phyloP scores from a whole-genome alignment of 2,888 invertebrate species.

The Theretra japonica region DNA sequence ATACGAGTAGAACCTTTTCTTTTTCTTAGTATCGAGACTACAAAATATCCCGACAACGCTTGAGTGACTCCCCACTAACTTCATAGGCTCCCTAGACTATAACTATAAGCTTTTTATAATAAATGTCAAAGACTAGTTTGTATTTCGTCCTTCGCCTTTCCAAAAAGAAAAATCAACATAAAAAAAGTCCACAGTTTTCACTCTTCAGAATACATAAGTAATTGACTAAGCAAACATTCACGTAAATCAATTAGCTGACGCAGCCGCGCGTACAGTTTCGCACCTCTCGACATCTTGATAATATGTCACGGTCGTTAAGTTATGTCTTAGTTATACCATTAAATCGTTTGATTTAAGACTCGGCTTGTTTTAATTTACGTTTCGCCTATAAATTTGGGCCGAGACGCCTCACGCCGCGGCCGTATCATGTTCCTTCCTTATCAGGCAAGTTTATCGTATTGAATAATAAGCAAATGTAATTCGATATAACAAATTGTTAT shows the following conservation, averaged over 20 bases:
- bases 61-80: too few relatives aligned
- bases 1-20: too few relatives aligned
- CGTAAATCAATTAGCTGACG: conserved; percentile 61
- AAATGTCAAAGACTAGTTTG: too few relatives aligned
- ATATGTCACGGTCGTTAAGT: conserved; percentile 57
- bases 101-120: too few relatives aligned
- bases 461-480: conserved; percentile 39
- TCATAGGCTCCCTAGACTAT: too few relatives aligned
- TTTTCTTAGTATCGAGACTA: too few relatives aligned
- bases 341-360: conserved; percentile 57
- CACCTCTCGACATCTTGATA: conserved; percentile 62
- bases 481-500: conserved; percentile 34
- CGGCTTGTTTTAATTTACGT: conserved; percentile 45
- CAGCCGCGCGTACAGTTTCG: conserved; percentile 62
- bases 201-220: too few relatives aligned
- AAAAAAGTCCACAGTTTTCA: too few relatives aligned
- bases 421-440: conserved; percentile 37
- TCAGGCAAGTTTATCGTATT: conserved; percentile 38
- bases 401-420: conserved; percentile 34
- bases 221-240: conserved; percentile 23
- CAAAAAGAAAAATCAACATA: too few relatives aligned
- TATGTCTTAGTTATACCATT: conserved; percentile 55
- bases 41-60: too few relatives aligned
- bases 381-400: conserved; percentile 30
- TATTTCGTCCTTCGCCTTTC: too few relatives aligned